Percentiles rank a stretch among this genome's conserved stretches.
These are phyloP conservation scores for Phrixothrix hirtus DNA, from an alignment of 2,888 invertebrate genomes.

Conservation along the genomic window DNA sequence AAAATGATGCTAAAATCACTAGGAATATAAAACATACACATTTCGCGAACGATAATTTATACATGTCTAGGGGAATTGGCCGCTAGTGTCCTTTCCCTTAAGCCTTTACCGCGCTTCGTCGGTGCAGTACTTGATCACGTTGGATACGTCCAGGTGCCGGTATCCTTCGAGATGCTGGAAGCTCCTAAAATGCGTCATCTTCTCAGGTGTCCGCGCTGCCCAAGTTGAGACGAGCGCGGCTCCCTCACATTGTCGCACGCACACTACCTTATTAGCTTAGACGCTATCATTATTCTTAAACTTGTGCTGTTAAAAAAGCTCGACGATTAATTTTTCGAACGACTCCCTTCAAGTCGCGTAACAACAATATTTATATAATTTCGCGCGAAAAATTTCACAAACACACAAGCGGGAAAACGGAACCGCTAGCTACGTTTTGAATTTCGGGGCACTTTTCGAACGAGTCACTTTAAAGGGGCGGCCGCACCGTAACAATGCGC, in stretches of 20 bases:
- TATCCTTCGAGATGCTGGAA: slow-evolving; percentile 43
- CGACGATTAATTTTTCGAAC: slow-evolving; percentile 1
- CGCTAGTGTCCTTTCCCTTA: slow-evolving; percentile 37
- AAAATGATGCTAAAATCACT: slow-evolving; percentile 53
- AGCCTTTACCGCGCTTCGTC: slow-evolving; percentile 45
- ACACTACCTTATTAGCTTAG: slow-evolving; percentile 30
- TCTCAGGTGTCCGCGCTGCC: slow-evolving; percentile 43
- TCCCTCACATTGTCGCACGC: slow-evolving; percentile 35
- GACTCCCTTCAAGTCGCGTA: too few species aligned
- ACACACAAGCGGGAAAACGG: slow-evolving; percentile 16
- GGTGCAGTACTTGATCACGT: slow-evolving; percentile 45
- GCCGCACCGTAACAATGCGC: slow-evolving; percentile 23
- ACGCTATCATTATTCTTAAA: neutral
- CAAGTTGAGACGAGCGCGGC: slow-evolving; percentile 33
- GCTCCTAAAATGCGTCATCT: slow-evolving; percentile 48
- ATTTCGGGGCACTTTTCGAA: slow-evolving; percentile 20
- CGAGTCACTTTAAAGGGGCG: slow-evolving; percentile 21
- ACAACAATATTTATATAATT: slow-evolving; percentile 1
- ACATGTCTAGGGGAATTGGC: slow-evolving; percentile 50
- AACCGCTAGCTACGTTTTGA: slow-evolving; percentile 22
- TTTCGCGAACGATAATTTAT: slow-evolving; percentile 55
- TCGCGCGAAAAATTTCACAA: slow-evolving; percentile 5
- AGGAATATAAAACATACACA: slow-evolving; percentile 57
- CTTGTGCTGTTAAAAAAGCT: neutral
- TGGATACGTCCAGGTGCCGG: slow-evolving; percentile 47